Evolutionary conservation across 2,113 vertebrate species (phyloP).

Genomic region (Chitala chitala): DNA sequence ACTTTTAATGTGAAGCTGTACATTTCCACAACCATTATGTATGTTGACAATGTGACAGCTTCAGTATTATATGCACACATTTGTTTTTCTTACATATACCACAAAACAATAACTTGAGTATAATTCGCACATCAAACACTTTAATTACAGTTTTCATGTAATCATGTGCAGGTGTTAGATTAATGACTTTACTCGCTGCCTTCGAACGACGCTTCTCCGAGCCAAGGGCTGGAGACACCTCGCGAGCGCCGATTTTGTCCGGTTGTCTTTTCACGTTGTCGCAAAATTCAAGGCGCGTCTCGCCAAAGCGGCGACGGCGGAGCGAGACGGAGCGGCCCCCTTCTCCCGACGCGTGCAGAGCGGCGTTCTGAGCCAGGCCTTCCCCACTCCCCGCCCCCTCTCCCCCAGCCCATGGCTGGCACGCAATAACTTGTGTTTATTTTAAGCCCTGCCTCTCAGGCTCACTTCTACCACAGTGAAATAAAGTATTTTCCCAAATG

Average conservation of each 20-base stretch:
- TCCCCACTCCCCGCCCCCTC: background rate
- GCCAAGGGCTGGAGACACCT: background rate
- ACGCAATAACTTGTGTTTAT: constrained; percentile 22
- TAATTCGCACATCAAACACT: too few relatives aligned
- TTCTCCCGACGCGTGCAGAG: background rate
- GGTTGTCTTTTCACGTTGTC: background rate
- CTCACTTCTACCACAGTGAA: background rate
- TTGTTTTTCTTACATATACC: background rate
- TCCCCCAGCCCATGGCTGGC: constrained; percentile 2
- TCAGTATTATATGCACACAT: background rate
- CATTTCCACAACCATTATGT: background rate
- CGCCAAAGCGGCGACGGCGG: background rate
- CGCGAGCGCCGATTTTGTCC: background rate
- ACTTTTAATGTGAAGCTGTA: too few relatives aligned
- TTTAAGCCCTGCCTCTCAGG: constrained; percentile 21
- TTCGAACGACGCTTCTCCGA: background rate
- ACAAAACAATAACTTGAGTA: background rate
- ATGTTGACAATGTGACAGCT: background rate
- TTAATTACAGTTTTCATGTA: too few relatives aligned
- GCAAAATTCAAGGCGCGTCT: background rate
- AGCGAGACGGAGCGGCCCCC: background rate
- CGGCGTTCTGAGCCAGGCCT: background rate
- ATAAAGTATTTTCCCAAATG: constrained; percentile 7
- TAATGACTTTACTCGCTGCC: background rate
- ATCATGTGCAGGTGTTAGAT: background rate